These are phyloP conservation scores for Caenorhabditis uteleia DNA, from an alignment of 2,888 invertebrate species.

Conservation along the genomic window DNA sequence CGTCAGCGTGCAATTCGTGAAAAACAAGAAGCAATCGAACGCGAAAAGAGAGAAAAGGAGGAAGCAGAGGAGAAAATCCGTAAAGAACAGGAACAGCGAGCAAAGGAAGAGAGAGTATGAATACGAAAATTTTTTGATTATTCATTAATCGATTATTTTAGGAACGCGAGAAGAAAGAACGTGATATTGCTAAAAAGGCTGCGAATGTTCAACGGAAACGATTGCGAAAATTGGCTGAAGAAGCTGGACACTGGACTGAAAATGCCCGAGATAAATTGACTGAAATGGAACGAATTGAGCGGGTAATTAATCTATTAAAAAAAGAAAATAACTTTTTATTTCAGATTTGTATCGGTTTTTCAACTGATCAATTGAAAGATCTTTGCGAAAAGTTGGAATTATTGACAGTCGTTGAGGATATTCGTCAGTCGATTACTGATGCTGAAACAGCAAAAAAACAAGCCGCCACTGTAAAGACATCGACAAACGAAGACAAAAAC, in stretches of 20 bases:
- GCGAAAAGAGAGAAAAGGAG: slow-evolving; percentile 49
- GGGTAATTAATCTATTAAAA: slow-evolving; percentile 18
- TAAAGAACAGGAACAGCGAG: slow-evolving; percentile 38
- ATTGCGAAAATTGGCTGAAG: slow-evolving; percentile 78
- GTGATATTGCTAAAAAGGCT: slow-evolving; percentile 70
- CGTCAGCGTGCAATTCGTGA: slow-evolving; percentile 33
- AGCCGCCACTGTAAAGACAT: slow-evolving; percentile 11
- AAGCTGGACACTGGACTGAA: slow-evolving; percentile 55
- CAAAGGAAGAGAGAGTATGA: slow-evolving; percentile 33
- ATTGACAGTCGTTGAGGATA: slow-evolving; percentile 42
- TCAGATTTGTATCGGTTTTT: slow-evolving; percentile 53
- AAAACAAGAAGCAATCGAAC: slow-evolving; percentile 46
- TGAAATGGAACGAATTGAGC: slow-evolving; percentile 62
- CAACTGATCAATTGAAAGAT: slow-evolving; percentile 55
- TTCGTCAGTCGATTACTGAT: slow-evolving; percentile 34
- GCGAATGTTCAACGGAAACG: slow-evolving; percentile 83
- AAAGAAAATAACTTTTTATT: slow-evolving; percentile 2
- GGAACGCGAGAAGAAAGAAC: slow-evolving; percentile 66
- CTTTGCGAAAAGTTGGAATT: slow-evolving; percentile 51
- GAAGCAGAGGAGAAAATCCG: slow-evolving; percentile 51
- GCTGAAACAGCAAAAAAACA: slow-evolving; percentile 37
- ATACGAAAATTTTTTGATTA: not conserved
- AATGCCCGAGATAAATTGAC: slow-evolving; percentile 44
- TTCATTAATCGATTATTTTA: slow-evolving; percentile 6
- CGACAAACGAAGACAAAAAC: slow-evolving; percentile 35